These are phyloP conservation scores for Anseranas semipalmata DNA, from an alignment of 2,113 vertebrate genomes.

Conservation along the genomic window DNA sequence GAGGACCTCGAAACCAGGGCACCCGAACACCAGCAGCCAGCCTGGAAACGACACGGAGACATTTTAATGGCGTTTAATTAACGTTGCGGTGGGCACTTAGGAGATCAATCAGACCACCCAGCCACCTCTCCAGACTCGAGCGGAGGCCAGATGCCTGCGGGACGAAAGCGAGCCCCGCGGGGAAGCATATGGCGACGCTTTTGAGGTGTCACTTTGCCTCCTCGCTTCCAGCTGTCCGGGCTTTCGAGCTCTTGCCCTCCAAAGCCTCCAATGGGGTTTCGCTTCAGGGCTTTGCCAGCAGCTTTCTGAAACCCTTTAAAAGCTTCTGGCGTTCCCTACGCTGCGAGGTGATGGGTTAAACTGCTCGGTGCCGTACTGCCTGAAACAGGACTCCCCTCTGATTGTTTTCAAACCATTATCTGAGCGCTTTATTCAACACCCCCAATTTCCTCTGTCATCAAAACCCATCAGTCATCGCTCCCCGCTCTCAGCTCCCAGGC, in stretches of 20 bases:
- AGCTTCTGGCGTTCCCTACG: background rate
- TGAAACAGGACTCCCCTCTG: background rate
- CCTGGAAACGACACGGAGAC: background rate
- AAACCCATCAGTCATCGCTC: background rate
- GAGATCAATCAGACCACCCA: background rate
- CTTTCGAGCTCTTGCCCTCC: background rate
- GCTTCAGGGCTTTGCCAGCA: background rate
- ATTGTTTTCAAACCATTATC: background rate
- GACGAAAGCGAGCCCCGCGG: background rate
- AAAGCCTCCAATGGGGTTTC: background rate
- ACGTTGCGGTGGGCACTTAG: accelerated
- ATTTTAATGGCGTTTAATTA: accelerated
- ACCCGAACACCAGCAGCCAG: background rate
- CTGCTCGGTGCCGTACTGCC: background rate
- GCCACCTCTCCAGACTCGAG: background rate
- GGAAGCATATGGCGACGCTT: background rate
- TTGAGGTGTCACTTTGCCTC: background rate
- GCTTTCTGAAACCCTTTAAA: background rate
- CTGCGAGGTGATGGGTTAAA: accelerated
- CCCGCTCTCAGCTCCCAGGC: background rate
- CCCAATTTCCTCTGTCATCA: background rate
- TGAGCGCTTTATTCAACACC: background rate
- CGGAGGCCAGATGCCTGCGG: background rate
- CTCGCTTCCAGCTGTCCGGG: background rate
- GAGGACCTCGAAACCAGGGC: background rate